Conservation (phyloP, 2,797 vertebrate genomes). For the Etheostoma perlongum region DNA sequence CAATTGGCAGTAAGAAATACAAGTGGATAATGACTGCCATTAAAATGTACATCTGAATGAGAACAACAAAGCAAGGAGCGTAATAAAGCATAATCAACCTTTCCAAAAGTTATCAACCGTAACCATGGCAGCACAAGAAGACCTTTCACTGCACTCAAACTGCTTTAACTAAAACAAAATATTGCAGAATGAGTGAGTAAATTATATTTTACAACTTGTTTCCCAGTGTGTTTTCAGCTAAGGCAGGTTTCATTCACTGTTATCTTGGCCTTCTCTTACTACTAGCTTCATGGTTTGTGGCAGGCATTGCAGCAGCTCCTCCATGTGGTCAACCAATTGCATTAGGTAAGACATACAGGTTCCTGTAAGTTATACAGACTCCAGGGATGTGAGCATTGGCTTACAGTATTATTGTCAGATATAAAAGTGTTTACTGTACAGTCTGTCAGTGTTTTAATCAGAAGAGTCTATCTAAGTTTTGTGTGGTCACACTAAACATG, state of each 20-base stretch:
- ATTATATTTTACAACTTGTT: slow-evolving; percentile 3
- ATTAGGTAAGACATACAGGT: slow-evolving; percentile 8
- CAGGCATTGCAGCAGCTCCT: slow-evolving; percentile 56
- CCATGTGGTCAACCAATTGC: slow-evolving; percentile 54
- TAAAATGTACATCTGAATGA: slow-evolving; percentile 50
- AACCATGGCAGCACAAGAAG: slow-evolving; percentile 21
- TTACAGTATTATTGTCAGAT: neutral
- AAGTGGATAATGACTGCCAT: slow-evolving; percentile 42
- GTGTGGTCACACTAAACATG: slow-evolving; percentile 1
- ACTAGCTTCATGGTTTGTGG: neutral
- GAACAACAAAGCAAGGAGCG: slow-evolving; percentile 17
- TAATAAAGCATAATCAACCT: slow-evolving; percentile 3
- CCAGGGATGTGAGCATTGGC: neutral
- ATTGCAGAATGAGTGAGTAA: neutral
- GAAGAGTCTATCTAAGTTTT: neutral
- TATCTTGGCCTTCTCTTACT: slow-evolving; percentile 15
- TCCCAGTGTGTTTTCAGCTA: neutral
- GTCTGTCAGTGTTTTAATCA: slow-evolving; percentile 10
- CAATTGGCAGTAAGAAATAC: slow-evolving; percentile 48
- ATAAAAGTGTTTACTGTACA: neutral
- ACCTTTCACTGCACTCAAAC: slow-evolving; percentile 3
- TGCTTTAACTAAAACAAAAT: neutral
- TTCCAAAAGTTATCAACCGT: slow-evolving; percentile 5
- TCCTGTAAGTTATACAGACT: neutral
- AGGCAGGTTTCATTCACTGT: slow-evolving; percentile 2